Base-by-base conservation (phyloP, 2,888 invertebrate species). In the Mylabris sibirica region DNA sequence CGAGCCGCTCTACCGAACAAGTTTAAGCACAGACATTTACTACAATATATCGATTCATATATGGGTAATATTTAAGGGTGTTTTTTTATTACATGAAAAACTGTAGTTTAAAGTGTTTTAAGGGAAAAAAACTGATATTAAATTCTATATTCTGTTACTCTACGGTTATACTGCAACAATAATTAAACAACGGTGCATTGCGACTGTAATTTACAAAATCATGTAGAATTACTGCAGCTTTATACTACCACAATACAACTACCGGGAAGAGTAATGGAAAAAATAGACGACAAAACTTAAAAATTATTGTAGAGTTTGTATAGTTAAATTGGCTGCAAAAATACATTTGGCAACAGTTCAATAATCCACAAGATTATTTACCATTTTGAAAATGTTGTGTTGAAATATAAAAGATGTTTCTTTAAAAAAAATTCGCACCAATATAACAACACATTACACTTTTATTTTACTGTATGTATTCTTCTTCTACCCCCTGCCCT, bases 11-110 rank as follows among this genome's bases (percentile, higher is more conserved):
- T 76, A 72, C 60, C 72, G 79, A 75, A 74, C 78, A 74, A 75
- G 77, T 77, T 74, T 74, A 75, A 77, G 77, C 78, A 76, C 73
- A 74, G 65, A 74, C 76, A 78, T 78, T 78, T 76, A 77, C 77
- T 76, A 77, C 77, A 78, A 78, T 78, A 78, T 76, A 76, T 77
- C 77, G 77, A 75, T 75, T 77, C 72, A 74, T 74, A 74, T 77
- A 76, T 74, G 74, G 72, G 71, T 65, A 73, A 72, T 75, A 74
- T 77, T 76, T 76, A 71, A 72, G 71, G 26, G 49, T 12, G 38
- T 3, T 3, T 12, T 11, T 8, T 44, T 1, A 44, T n/a, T n/a
- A 44, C n/a, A 4, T 8, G 44, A 4, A 44, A 44, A 1, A 17
- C 44, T 17, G 2, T 34, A 8, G 3, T 26, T 26, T 2, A 26